A percentile compares a stretch with the other conserved stretches of the same genome.
These are phyloP conservation scores for Cenopis cana DNA, from an alignment of 2,888 invertebrate genomes.

Conservation along the genomic window DNA sequence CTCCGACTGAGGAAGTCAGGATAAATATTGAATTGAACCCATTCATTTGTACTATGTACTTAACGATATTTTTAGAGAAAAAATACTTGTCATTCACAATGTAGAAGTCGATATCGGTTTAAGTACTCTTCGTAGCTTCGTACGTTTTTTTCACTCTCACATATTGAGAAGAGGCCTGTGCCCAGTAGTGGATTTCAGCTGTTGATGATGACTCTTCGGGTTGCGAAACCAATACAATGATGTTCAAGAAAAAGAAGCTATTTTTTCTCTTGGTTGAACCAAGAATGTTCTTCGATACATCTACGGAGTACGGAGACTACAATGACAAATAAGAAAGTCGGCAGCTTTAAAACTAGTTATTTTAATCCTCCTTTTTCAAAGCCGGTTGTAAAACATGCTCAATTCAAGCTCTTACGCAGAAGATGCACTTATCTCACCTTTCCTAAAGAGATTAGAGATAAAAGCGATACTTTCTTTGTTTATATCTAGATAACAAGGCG, in stretches of 20 bases:
- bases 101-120: no score
- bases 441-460: constrained; percentile 65
- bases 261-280: neutral
- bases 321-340: constrained; percentile 9
- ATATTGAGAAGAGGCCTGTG: no score
- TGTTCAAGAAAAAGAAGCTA: neutral
- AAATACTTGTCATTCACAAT: no score
- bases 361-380: constrained; percentile 12
- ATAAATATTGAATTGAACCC: no score
- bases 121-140: no score
- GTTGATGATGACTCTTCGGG: no score
- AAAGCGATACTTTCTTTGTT: constrained; percentile 68
- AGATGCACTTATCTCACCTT: constrained; percentile 58
- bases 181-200: no score
- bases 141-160: no score
- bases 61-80: neutral
- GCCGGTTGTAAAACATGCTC: constrained; percentile 26
- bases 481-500: constrained; percentile 71
- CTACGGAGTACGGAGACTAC: neutral
- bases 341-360: constrained; percentile 4
- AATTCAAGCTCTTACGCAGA: constrained; percentile 42
- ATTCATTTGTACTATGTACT: no score
- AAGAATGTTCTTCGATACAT: neutral
- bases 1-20: constrained; percentile 65
- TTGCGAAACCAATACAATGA: neutral